Conservation (phyloP, 2,888 invertebrate genomes). For the Phyllotreta striolata region DNA sequence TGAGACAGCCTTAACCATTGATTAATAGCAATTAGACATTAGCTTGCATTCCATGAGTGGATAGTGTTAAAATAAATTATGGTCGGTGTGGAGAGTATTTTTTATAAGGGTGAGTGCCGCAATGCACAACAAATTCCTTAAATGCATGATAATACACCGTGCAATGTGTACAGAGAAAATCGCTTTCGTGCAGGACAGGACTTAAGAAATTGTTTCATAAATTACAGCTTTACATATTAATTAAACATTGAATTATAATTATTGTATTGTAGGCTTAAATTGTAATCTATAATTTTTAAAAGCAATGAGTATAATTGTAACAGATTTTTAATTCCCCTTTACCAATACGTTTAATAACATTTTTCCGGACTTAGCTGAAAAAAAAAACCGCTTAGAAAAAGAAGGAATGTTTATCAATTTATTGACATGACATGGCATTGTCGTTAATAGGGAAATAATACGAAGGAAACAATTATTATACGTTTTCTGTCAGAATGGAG, state of each 20-base stretch:
- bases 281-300: too few relatives aligned
- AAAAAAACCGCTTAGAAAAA: slow-evolving; percentile 16
- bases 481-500: slow-evolving; percentile 50
- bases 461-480: slow-evolving; percentile 56
- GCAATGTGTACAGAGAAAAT: slow-evolving; percentile 4
- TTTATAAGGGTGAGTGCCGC: slow-evolving; percentile 4
- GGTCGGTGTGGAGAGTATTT: slow-evolving; percentile 18
- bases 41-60: slow-evolving; percentile 53
- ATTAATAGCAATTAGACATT: slow-evolving; percentile 62
- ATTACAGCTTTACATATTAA: too few relatives aligned
- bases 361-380: not conserved
- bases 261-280: too few relatives aligned
- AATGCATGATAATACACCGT: not conserved
- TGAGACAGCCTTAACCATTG: slow-evolving; percentile 58
- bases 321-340: too few relatives aligned
- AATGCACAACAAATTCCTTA: slow-evolving; percentile 10
- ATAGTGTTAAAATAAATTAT: slow-evolving; percentile 47
- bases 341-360: too few relatives aligned
- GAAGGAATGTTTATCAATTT: slow-evolving; percentile 48
- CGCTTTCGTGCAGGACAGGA: not conserved
- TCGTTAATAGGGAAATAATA: slow-evolving; percentile 56
- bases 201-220: too few relatives aligned
- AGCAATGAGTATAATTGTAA: too few relatives aligned
- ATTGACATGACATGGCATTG: slow-evolving; percentile 49
- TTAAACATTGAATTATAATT: too few relatives aligned